phyloP scores from a whole-genome alignment of 2,888 invertebrate genomes.

The Tenthredo mesomela region DNA sequence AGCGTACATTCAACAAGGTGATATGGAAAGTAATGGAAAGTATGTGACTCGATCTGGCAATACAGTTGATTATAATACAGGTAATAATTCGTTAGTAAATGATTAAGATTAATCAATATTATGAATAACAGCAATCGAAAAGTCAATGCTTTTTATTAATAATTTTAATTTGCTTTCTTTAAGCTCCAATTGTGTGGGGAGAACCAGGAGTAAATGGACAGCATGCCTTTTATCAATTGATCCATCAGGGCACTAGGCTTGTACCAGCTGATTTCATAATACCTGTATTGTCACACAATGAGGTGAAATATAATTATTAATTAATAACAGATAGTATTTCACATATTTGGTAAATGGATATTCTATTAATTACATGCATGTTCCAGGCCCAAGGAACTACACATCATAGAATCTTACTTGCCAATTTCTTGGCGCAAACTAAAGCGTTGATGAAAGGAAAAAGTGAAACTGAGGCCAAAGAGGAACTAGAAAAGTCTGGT shows the following conservation, averaged over 20 bases:
- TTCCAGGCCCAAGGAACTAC: slow-evolving; percentile 82
- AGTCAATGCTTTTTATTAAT: slow-evolving; percentile 22
- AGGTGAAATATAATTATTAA: slow-evolving; percentile 64
- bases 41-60: slow-evolving; percentile 88
- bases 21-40: slow-evolving; percentile 99
- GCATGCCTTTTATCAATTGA: slow-evolving; percentile 99
- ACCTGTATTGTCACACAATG: slow-evolving; percentile 94
- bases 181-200: slow-evolving; percentile 86
- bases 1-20: slow-evolving; percentile 99
- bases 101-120: not conserved
- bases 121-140: not conserved
- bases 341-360: not conserved
- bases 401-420: slow-evolving; percentile 96
- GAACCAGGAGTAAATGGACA: slow-evolving; percentile 99
- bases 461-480: slow-evolving; percentile 84
- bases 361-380: not conserved
- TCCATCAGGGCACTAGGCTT: slow-evolving; percentile 95
- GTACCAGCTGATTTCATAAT: slow-evolving; percentile 99
- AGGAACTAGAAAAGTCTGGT: slow-evolving; percentile 90
- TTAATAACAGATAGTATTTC: not conserved
- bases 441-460: slow-evolving; percentile 97
- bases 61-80: slow-evolving; percentile 79
- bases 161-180: slow-evolving; percentile 51
- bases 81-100: slow-evolving; percentile 67
- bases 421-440: slow-evolving; percentile 99